Conservation (phyloP, 2,888 invertebrate species). For the Cheilosia soror region DNA sequence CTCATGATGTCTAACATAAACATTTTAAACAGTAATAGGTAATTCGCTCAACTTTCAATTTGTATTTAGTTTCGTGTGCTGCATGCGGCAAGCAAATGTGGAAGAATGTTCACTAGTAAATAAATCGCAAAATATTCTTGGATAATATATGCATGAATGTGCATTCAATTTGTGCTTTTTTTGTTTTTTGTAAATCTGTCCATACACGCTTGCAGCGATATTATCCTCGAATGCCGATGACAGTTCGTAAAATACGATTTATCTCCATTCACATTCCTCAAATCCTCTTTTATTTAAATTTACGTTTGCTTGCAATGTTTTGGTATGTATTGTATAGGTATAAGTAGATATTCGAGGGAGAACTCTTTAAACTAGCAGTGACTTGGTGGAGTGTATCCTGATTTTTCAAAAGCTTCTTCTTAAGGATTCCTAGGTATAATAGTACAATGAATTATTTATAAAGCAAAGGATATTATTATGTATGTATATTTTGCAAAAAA, state of each 20-base stretch:
- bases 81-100: background rate
- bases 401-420: background rate
- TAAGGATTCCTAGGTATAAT: background rate
- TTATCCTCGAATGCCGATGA: constrained; percentile 63
- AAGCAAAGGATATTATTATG: background rate
- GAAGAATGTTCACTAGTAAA: constrained; percentile 22
- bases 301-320: background rate
- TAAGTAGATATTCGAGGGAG: background rate
- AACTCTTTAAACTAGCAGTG: background rate
- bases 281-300: constrained; percentile 11
- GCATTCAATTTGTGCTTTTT: constrained; percentile 42
- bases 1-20: too few relatives aligned
- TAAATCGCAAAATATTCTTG: constrained; percentile 56
- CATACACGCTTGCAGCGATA: constrained; percentile 48
- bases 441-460: constrained; percentile 1
- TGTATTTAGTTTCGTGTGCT: background rate
- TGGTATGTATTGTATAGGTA: background rate
- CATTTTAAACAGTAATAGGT: background rate
- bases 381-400: background rate
- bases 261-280: constrained; percentile 28
- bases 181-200: constrained; percentile 9
- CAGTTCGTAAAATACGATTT: constrained; percentile 63
- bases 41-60: constrained; percentile 24
- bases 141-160: constrained; percentile 62
- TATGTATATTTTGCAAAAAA: background rate